Base-by-base conservation (phyloP, 2,113 vertebrate genomes). In the Ceyx melanurus region DNA sequence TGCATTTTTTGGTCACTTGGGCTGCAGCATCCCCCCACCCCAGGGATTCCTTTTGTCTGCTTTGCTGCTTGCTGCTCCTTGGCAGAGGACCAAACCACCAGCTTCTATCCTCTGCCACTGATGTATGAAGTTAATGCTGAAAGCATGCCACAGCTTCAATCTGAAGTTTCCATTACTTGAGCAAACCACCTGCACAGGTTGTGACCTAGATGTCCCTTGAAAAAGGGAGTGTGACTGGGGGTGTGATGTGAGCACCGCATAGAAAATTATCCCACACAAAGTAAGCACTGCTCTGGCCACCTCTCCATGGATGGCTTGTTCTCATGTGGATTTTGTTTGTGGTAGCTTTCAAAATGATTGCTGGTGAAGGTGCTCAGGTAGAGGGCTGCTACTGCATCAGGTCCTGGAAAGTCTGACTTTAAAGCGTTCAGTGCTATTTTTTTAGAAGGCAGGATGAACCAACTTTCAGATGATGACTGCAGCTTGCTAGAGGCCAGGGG, bases 361-460 rank as follows among this genome's bases (percentile, higher is more conserved):
- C 43, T 53, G 23, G 6, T 0, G 0, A 43, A 67, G 21, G 22
- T 0, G 0, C 11, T 42, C 18, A 73, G 19, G 31, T 18, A 23
- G 15, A 13, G 10, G 0, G 1, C 29, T 18, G 3, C 42, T 83
- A 25, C 62, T 53, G 25, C 1, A 11, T 43, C 62, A 23, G 14
- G 17, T 28, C 29, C 48, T 31, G 37, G 19, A 42, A 15, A 1
- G 7, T 13, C n/a, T 40, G 35, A 3, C 33, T 88, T 61, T 0
- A 10, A 8, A 9, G 4, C 9, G 21, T 20, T 58, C 0, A 3
- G 1, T 37, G 56, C 5, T 50, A 3, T 3, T 12, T 21, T 70
- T 65, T 48, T 22, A 46, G 28, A 35, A 70, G 25, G 29, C 22
- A 71, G 33, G 35, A n/a, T 71, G 37, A 67, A 65, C 26, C 76